phyloP scores from a whole-genome alignment of 2,113 vertebrate species.

The Forbesichthys papilliferus region DNA sequence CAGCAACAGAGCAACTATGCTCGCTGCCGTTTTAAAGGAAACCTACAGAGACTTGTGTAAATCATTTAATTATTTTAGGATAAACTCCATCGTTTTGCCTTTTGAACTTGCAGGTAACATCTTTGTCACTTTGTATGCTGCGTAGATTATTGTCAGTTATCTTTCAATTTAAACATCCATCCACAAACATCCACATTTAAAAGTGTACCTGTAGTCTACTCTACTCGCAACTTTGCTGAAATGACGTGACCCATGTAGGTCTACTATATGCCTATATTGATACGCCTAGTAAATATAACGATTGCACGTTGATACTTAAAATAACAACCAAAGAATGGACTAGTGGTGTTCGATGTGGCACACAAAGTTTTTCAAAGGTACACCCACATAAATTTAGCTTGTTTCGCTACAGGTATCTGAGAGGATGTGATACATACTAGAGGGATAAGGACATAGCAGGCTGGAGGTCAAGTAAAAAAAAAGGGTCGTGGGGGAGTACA shows the following conservation, averaged over 20 bases:
- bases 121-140: not conserved
- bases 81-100: not conserved
- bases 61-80: too few species aligned
- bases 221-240: not conserved
- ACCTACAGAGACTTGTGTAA: too few species aligned
- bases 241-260: not conserved
- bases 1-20: too few species aligned
- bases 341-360: too few species aligned
- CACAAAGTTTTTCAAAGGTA: conserved; percentile 35
- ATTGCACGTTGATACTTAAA: too few species aligned
- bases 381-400: conserved; percentile 23
- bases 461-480: conserved; percentile 8
- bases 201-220: not conserved
- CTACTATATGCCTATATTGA: not conserved
- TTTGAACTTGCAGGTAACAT: not conserved
- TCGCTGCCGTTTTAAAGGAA: too few species aligned
- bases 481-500: conserved; percentile 39
- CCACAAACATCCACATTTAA: not conserved
- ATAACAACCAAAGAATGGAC: too few species aligned
- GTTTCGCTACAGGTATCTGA: not conserved
- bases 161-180: not conserved
- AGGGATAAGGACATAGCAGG: not conserved
- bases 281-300: not conserved
- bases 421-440: conserved; percentile 21
- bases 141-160: too few species aligned